Base-by-base conservation (phyloP, 2,113 vertebrate genomes). In the Periophthalmodon schlosseri region DNA sequence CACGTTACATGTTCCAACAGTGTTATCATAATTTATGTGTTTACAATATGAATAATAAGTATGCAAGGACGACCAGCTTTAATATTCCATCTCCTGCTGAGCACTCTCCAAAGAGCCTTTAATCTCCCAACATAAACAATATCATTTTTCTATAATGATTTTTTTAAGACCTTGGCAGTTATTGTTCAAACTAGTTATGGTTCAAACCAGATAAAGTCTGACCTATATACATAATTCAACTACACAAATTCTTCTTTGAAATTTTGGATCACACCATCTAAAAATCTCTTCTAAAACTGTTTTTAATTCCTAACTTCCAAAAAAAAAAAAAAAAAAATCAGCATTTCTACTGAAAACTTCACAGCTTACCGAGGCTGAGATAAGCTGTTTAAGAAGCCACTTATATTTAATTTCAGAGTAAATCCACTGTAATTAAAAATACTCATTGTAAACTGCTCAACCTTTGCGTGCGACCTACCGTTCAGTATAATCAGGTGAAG, bases 371-470 rank as follows among this genome's bases (percentile, higher is more conserved):
- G 5, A 77, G 78, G 81, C 76, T 77, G 75, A 54, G 88, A 93
- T 93, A 93, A 93, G 87, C 89, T 76, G 74, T 85, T 82, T 90
- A 88, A 92, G 86, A 85, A 91, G 87, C 78, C 84, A 92, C 92
- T 90, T 92, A 91, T 91, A 91, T 90, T 89, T 91, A 52, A 91
- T 90, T 93, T 92, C 88, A 87, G 72, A 84, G 85, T 89, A 93
- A 94, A 94, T 93, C 92, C 91, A 76, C 80, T 89, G 87, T 91
- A 93, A 94, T 93, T 93, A 93, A 94, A 94, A 92, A 85, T 88
- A 77, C 78, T 92, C 88, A 92, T 92, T 91, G 92, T 92, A 90
- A 93, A 93, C 90, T 91, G 86, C 82, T 93, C 90, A 94, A 91
- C 88, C 92, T 92, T 94, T 82, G 87, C 91, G 20, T 84, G 85